phyloP scores from a whole-genome alignment of 2,797 vertebrate genomes.

The Hoplostethus mediterraneus region DNA sequence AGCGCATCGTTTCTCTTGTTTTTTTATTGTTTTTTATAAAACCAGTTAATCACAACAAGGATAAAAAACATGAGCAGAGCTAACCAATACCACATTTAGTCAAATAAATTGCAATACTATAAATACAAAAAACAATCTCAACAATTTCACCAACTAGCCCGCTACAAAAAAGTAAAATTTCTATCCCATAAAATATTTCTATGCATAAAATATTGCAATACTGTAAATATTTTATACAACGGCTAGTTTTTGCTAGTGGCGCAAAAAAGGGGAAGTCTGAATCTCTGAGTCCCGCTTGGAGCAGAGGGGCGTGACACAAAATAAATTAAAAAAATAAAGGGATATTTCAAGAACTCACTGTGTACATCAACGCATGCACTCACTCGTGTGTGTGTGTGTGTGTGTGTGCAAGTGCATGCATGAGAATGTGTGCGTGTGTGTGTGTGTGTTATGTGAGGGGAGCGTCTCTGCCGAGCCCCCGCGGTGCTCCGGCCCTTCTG shows the following conservation, averaged over 20 bases:
- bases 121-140: background rate
- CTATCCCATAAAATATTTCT: too few species aligned
- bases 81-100: constrained; percentile 21
- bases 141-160: too few species aligned
- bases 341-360: background rate
- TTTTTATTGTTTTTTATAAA: too few species aligned
- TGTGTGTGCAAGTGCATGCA: constrained; percentile 25
- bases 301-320: background rate
- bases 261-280: background rate
- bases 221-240: background rate
- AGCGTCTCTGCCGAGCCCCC: constrained; percentile 70
- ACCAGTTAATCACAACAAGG: too few species aligned
- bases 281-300: background rate
- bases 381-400: constrained; percentile 24
- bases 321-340: background rate
- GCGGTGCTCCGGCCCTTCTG: constrained; percentile 75
- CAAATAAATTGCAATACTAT: background rate
- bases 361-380: background rate
- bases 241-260: background rate
- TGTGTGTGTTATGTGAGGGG: constrained; percentile 61
- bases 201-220: background rate
- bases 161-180: background rate
- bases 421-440: constrained; percentile 9
- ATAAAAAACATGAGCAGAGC: constrained; percentile 23
- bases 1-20: too few species aligned